Base-by-base conservation (phyloP, 2,113 vertebrate genomes). In the Patagioenas fasciata region DNA sequence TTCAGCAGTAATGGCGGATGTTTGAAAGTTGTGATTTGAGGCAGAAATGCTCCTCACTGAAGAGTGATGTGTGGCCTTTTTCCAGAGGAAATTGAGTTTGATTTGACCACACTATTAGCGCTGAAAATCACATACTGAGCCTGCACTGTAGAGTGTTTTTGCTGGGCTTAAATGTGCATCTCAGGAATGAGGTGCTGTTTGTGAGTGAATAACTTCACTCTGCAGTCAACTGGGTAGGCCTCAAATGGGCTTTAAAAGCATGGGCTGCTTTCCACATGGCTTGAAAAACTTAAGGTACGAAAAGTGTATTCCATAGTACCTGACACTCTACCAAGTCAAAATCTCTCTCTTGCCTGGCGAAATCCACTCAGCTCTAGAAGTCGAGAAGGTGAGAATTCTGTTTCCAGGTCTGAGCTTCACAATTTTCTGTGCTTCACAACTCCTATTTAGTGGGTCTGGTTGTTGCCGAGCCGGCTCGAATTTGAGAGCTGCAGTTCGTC, bases 201-300 rank as follows among this genome's bases (percentile, higher is more conserved):
- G 2, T 57, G 88, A 87, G 88, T 29, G 77, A 94, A 57, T 91
- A 94, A 85, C 92, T 95, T 94, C 77, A 65, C 26, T 93, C 70
- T 91, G 57, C 73, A 96, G 93, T 73, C 88, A 85, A 32, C 80
- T 58, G 53, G 31, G 72, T 80, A 47, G 36, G 51, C 79, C 88
- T 88, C 78, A 40, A 56, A 92, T 94, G 85, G 75, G 48, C 70
- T 91, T 94, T 94, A 94, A 91, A 91, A 96, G 80, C 77, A 38
- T 29, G 3, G 65, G 24, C 51, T 90, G 40, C 62, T 91, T 89
- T 93, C 80, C 53, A 82, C 44, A 9, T n/a, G 56, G 51, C 72
- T 91, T 75, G 87, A 40, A 87, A 92, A 91, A 77, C 58, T 54
- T 47, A 34, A 69, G 61, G 54, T 65, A 91, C 48, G 83, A 78